Evolutionary conservation across 2,113 vertebrate species (phyloP).

Genomic region (Alaudala cheleensis): DNA sequence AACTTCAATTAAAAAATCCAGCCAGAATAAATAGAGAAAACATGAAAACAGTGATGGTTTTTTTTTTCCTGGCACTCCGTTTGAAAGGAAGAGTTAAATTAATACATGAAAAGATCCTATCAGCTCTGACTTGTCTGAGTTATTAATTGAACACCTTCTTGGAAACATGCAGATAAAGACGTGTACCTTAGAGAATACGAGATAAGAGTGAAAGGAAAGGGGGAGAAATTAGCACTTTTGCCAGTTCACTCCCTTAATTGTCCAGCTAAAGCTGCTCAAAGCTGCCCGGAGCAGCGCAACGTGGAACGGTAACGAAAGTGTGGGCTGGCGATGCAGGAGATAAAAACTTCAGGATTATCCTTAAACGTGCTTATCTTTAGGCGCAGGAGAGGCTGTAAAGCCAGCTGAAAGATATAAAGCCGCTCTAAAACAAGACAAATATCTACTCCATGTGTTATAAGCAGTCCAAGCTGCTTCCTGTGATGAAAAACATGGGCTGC

Average conservation of each 20-base stretch:
- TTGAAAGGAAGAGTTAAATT: slow-evolving; percentile 66
- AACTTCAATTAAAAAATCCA: slow-evolving; percentile 10
- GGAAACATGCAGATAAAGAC: slow-evolving; percentile 63
- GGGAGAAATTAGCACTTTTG: slow-evolving; percentile 57
- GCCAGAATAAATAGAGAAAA: slow-evolving; percentile 48
- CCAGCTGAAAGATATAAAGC: slow-evolving; percentile 47
- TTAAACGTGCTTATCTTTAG: slow-evolving; percentile 49
- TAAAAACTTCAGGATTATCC: slow-evolving; percentile 47
- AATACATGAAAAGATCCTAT: slow-evolving; percentile 65
- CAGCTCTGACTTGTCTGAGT: slow-evolving; percentile 45
- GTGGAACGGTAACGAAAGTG: neutral
- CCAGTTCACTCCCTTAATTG: slow-evolving; percentile 22
- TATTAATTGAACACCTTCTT: slow-evolving; percentile 72
- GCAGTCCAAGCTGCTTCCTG: slow-evolving; percentile 69
- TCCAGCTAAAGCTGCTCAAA: slow-evolving; percentile 42
- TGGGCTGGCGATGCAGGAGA: slow-evolving; percentile 7
- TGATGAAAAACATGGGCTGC: slow-evolving; percentile 63
- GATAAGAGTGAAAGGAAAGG: slow-evolving; percentile 52
- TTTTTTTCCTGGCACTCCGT: slow-evolving; percentile 1
- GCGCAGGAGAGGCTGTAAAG: slow-evolving; percentile 32
- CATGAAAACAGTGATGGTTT: slow-evolving; percentile 46
- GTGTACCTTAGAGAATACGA: slow-evolving; percentile 45
- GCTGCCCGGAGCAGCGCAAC: neutral
- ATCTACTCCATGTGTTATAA: slow-evolving; percentile 52
- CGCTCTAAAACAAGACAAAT: slow-evolving; percentile 63